A percentile compares a stretch with the other conserved stretches of the same genome.
Evolutionary conservation across 2,113 vertebrate species (phyloP).

Genomic region (Balaenoptera acutorostrata): DNA sequence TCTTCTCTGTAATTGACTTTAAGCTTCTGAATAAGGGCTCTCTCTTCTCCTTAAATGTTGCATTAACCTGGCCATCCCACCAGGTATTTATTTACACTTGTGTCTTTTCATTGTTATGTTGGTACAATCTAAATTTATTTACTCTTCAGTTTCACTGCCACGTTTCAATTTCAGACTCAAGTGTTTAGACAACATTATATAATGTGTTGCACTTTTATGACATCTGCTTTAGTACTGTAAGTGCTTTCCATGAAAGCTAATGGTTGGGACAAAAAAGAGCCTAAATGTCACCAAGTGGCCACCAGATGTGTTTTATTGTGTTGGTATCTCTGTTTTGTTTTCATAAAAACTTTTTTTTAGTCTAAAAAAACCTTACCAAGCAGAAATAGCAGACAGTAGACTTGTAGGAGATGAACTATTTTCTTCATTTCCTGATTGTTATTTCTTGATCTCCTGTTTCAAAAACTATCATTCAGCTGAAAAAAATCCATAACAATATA

Average conservation of each 20-base stretch:
- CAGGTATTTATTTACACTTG: background rate
- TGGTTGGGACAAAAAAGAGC: background rate
- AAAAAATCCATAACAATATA: background rate
- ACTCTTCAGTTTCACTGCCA: slow-evolving; percentile 2
- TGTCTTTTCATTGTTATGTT: background rate
- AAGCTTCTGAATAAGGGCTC: background rate
- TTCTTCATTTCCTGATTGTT: slow-evolving; percentile 45
- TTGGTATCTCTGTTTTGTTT: slow-evolving; percentile 44
- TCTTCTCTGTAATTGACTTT: background rate
- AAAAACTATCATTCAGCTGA: background rate
- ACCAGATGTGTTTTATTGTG: slow-evolving; percentile 20
- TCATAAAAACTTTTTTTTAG: slow-evolving; percentile 24
- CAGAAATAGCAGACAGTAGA: slow-evolving; percentile 16
- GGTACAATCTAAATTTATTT: background rate
- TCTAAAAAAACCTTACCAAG: slow-evolving; percentile 11
- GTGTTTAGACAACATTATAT: slow-evolving; percentile 7
- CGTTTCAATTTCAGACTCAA: slow-evolving; percentile 5
- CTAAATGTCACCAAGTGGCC: background rate
- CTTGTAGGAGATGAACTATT: background rate
- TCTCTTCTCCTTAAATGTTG: background rate
- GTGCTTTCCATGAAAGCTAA: slow-evolving; percentile 4
- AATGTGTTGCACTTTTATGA: background rate
- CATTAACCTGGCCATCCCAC: background rate
- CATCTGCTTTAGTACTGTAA: background rate
- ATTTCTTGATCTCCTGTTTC: slow-evolving; percentile 22